phyloP scores from a whole-genome alignment of 2,888 invertebrate genomes.

The Rugalucina vietnamica region DNA sequence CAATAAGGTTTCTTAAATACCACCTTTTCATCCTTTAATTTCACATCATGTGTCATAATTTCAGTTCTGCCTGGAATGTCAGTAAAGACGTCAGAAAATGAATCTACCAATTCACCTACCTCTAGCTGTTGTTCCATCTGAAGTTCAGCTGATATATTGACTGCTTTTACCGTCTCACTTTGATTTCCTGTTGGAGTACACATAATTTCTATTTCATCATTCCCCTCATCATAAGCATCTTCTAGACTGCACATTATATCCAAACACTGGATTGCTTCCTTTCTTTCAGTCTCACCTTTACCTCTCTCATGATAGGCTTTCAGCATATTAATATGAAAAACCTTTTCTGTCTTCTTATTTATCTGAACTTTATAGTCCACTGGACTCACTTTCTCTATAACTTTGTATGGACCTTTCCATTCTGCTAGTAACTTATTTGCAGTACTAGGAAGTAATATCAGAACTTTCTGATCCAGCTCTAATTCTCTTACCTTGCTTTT shows the following conservation, averaged over 20 bases:
- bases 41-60: neutral
- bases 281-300: neutral
- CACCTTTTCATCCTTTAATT: neutral
- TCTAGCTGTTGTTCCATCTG: neutral
- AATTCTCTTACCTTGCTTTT: neutral
- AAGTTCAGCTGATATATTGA: neutral
- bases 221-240: too few species aligned
- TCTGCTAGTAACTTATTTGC: neutral
- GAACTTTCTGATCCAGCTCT: neutral
- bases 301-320: neutral
- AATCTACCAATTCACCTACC: neutral
- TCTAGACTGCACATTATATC: neutral
- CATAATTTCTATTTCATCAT: neutral
- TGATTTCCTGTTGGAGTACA: neutral
- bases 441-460: neutral
- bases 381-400: neutral
- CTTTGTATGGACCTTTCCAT: neutral
- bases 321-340: slow-evolving; percentile 17
- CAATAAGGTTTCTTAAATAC: slow-evolving; percentile 1
- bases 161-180: neutral
- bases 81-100: neutral
- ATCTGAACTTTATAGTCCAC: slow-evolving; percentile 11
- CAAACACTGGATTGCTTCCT: neutral
- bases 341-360: neutral
- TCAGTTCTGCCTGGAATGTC: neutral